Evolutionary conservation across 1,140 invertebrate genomes (phyloP), one percentile per base, ranked within the genome.

Genomic region (Pseudomyrmex concolor): DNA sequence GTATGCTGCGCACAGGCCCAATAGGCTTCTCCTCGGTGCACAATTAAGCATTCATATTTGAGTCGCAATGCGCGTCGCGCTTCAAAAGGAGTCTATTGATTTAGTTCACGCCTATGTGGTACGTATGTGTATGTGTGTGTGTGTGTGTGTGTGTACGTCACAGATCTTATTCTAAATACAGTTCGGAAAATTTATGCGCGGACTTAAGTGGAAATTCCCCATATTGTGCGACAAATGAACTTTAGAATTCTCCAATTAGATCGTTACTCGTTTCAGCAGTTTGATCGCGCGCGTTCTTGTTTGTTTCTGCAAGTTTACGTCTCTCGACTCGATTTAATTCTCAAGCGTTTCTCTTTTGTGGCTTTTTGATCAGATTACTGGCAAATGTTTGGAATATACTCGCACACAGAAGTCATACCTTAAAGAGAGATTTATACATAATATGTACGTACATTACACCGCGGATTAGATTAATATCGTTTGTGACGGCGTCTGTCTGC

Each of bases 1-100:
- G 76, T 80, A 43, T 82, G 34, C 22, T 10, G 59, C 57, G 48
- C 57, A 74, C 17, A 74, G 71, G 50, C 22, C 59, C 48, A 72
- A 74, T 64, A 59, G 60, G 57, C 17, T n/a, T 54, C 78, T 63
- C 78, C 78, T 63, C 51, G 2, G 70, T 12, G 59, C 48, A 82
- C 78, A 74, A 82, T 82, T 74, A 74, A 74, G 70, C 78, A 82
- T 82, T 43, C 48, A 72, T 82, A 82, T 74, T 82, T 62, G 55
- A 74, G 57, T 55, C 22, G 54, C n/a, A 57, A 64, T 66, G 50
- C 50, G 9, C 25, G 51, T 17, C n/a, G 17, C 13, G 17, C 15
- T 67, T 9, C 15, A 3, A 62, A 64, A 22, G 50, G 2, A 57
- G 43, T 3, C 8, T 19, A 51, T 76, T 12, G 48, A 19, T 10